A percentile compares a stretch with the other conserved stretches of the same genome.
Evolutionary conservation across 2,113 vertebrate species (phyloP).

Genomic region (Aptenodytes patagonicus): DNA sequence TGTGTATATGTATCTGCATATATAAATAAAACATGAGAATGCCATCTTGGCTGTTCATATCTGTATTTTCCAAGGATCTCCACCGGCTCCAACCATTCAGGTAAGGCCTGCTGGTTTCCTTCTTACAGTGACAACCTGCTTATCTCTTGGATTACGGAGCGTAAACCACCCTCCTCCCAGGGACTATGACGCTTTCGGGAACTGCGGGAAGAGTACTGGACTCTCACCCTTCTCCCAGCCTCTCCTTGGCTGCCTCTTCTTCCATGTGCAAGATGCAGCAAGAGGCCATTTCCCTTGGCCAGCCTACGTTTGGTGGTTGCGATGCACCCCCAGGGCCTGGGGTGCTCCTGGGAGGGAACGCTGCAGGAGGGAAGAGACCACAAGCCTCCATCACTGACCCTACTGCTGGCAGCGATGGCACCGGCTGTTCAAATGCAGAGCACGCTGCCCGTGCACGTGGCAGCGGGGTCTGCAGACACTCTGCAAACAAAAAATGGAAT

Average conservation of each 20-base stretch:
- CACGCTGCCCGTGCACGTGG: fast-evolving
- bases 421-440: fast-evolving
- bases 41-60: neutral
- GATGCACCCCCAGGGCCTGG: neutral
- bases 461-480: neutral
- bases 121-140: neutral
- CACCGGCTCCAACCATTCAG: neutral
- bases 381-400: fast-evolving
- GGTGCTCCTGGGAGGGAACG: neutral
- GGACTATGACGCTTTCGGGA: neutral
- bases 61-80: neutral
- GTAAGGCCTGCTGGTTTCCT: neutral
- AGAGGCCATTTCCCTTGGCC: neutral
- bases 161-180: neutral
- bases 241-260: neutral
- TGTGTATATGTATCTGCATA: neutral
- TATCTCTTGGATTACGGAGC: neutral
- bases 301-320: neutral
- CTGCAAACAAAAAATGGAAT: neutral
- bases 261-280: neutral
- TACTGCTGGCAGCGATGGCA: neutral
- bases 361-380: neutral
- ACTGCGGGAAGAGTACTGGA: neutral
- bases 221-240: neutral
- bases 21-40: neutral